Conservation (phyloP, 2,888 invertebrate genomes). For the Apoderus coryli region DNA sequence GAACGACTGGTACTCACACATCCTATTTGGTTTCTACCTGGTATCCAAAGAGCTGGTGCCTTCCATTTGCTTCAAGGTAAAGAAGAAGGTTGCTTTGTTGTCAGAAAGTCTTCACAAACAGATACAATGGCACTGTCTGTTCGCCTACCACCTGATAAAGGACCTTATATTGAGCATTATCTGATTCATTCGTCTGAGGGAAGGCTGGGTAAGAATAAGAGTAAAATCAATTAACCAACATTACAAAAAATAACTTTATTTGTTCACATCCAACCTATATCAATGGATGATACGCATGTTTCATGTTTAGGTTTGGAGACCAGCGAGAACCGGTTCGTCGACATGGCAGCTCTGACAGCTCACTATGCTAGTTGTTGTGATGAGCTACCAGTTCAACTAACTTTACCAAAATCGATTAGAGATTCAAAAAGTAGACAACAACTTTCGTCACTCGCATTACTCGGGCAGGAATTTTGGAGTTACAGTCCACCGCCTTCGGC, state of each 20-base stretch:
- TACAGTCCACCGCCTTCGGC: slow-evolving; percentile 30
- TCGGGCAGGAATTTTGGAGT: slow-evolving; percentile 80
- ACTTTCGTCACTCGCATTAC: slow-evolving; percentile 73
- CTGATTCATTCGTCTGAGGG: slow-evolving; percentile 75
- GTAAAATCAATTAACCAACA: no score
- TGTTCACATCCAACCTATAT: no score
- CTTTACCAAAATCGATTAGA: slow-evolving; percentile 69
- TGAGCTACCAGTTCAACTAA: slow-evolving; percentile 82
- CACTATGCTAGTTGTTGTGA: slow-evolving; percentile 91
- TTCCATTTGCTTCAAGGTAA: slow-evolving; percentile 88
- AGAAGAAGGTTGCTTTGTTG: slow-evolving; percentile 89
- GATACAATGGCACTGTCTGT: slow-evolving; percentile 93
- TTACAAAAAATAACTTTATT: no score
- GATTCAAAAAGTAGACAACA: slow-evolving; percentile 84
- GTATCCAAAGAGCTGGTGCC: slow-evolving; percentile 84
- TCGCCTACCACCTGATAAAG: slow-evolving; percentile 70
- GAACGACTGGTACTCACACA: slow-evolving; percentile 83
- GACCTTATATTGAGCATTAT: slow-evolving; percentile 70
- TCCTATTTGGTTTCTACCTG: slow-evolving; percentile 91
- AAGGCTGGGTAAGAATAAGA: no score
- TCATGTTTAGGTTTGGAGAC: slow-evolving; percentile 91
- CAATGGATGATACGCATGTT: no score
- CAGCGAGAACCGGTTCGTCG: slow-evolving; percentile 84
- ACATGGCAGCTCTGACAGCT: slow-evolving; percentile 82
- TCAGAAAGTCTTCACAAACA: slow-evolving; percentile 84